Percentiles rank a stretch among this genome's conserved stretches.
phyloP scores from a whole-genome alignment of 2,888 invertebrate genomes.

The Andrena fulva region DNA sequence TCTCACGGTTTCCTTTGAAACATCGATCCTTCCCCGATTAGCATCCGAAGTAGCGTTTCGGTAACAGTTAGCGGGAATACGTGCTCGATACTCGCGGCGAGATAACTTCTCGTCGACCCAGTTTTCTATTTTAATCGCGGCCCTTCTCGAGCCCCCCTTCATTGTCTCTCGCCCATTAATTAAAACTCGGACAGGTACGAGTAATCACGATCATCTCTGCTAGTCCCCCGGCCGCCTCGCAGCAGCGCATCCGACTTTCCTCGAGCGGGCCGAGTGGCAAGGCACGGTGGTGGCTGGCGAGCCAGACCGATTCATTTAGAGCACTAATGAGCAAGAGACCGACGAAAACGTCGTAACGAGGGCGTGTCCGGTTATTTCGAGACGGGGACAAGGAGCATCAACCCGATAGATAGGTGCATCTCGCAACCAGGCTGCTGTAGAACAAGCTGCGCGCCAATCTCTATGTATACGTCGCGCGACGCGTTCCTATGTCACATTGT shows the following conservation, averaged over 20 bases:
- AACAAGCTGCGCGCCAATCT: not conserved
- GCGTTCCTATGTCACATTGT: too few relatives aligned
- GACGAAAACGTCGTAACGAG: conserved; percentile 66
- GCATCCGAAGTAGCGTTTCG: conserved; percentile 23
- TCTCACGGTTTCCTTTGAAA: not conserved
- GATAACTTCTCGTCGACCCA: conserved; percentile 54
- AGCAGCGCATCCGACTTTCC: not conserved
- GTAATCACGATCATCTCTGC: conserved; percentile 20
- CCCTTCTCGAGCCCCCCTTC: conserved; percentile 50
- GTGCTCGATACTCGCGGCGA: conserved; percentile 19
- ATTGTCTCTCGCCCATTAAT: conserved; percentile 52
- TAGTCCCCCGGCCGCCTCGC: not conserved
- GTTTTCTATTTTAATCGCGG: conserved; percentile 61
- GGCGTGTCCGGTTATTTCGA: conserved; percentile 68
- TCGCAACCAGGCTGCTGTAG: not conserved
- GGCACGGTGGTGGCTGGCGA: not conserved
- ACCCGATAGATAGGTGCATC: conserved; percentile 43
- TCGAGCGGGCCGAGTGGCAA: not conserved
- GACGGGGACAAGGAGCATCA: conserved; percentile 70
- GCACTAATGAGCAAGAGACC: conserved; percentile 49
- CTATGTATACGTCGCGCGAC: not conserved
- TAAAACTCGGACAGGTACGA: conserved; percentile 38
- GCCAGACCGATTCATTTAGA: conserved; percentile 36
- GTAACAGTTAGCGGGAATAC: conserved; percentile 22
- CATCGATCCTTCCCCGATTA: conserved; percentile 1